Evolutionary conservation across 2,888 invertebrate species (phyloP).

Genomic region (Macaria notata): DNA sequence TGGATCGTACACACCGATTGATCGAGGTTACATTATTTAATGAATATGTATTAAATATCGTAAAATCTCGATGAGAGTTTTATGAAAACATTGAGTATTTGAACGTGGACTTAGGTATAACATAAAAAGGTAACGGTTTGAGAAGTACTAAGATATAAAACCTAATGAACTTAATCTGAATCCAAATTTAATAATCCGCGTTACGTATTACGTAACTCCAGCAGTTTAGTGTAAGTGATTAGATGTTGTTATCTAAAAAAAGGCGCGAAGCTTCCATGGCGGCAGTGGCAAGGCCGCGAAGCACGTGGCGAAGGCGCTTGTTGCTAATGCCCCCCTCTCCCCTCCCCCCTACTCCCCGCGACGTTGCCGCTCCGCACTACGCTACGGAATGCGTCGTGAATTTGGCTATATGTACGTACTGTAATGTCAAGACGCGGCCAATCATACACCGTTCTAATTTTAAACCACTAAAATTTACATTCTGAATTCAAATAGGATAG

Average conservation of each 20-base stretch:
- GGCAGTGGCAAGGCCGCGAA: constrained; percentile 71
- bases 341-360: constrained; percentile 48
- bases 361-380: constrained; percentile 68
- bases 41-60: too few relatives aligned
- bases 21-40: too few relatives aligned
- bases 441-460: constrained; percentile 34
- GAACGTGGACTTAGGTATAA: too few relatives aligned
- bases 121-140: too few relatives aligned
- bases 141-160: constrained; percentile 2
- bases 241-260: constrained; percentile 67
- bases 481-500: not conserved
- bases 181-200: constrained; percentile 12
- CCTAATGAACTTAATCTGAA: constrained; percentile 9
- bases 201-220: constrained; percentile 50
- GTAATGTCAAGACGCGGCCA: constrained; percentile 50
- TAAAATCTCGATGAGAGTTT: too few relatives aligned
- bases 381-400: constrained; percentile 48
- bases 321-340: constrained; percentile 56
- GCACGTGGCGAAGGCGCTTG: constrained; percentile 76
- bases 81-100: too few relatives aligned
- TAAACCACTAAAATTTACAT: constrained; percentile 9
- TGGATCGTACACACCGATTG: too few relatives aligned
- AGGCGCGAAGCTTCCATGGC: constrained; percentile 71
- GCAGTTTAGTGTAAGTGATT: constrained; percentile 49
- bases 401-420: constrained; percentile 41